Percentiles rank a stretch among this genome's conserved stretches.
phyloP scores from a whole-genome alignment of 2,113 vertebrate genomes.

The Mobula hypostoma region DNA sequence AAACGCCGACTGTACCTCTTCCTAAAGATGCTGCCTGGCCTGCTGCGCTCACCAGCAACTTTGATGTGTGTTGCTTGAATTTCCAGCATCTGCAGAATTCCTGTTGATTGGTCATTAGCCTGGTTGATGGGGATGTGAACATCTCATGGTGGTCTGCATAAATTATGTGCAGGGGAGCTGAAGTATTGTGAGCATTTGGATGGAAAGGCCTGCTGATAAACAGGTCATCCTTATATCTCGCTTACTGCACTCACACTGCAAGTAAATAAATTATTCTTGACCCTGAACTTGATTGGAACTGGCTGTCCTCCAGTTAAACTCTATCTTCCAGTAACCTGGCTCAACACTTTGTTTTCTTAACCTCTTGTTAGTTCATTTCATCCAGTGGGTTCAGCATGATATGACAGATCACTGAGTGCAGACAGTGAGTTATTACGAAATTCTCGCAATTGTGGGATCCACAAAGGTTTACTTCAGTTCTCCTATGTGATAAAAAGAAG shows the following conservation, averaged over 20 bases:
- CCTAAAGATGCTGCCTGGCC: too few species aligned
- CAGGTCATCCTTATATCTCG: not conserved
- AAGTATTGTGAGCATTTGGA: not conserved
- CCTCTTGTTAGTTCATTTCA: slow-evolving; percentile 25
- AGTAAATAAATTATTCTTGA: slow-evolving; percentile 28
- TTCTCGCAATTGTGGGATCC: not conserved
- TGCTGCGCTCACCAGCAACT: too few species aligned
- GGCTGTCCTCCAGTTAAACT: slow-evolving; percentile 34
- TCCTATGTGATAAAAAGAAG: not conserved
- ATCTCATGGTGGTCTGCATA: not conserved
- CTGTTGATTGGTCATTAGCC: not conserved
- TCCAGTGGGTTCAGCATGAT: not conserved
- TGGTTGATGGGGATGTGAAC: not conserved
- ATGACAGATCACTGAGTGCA: not conserved
- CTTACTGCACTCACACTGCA: slow-evolving; percentile 8
- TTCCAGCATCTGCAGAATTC: too few species aligned
- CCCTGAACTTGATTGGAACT: slow-evolving; percentile 27
- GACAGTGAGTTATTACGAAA: not conserved
- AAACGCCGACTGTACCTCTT: too few species aligned
- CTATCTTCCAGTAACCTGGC: slow-evolving; percentile 28
- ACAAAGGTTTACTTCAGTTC: not conserved
- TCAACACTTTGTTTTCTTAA: slow-evolving; percentile 26
- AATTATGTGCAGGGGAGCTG: not conserved
- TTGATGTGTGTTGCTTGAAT: too few species aligned
- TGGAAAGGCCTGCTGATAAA: not conserved